Evolutionary conservation across 1,140 invertebrate genomes (phyloP).

Genomic region (Ooceraea biroi): DNA sequence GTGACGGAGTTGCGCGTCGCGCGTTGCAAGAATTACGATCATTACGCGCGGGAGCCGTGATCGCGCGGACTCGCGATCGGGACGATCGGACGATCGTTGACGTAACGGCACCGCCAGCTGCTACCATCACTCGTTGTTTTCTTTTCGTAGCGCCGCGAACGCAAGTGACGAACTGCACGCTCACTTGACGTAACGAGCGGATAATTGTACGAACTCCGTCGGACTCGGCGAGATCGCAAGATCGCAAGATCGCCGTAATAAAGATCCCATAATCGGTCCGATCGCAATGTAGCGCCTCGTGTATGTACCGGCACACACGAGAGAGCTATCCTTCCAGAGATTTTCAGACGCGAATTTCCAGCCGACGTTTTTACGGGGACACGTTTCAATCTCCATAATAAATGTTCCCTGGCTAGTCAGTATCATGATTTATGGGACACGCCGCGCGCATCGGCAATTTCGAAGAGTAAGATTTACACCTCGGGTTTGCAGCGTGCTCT

Average conservation of each 20-base stretch:
- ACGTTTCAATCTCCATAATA: slow-evolving; percentile 40
- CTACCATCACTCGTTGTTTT: slow-evolving; percentile 3
- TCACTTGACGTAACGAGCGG: not conserved
- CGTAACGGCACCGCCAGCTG: slow-evolving; percentile 31
- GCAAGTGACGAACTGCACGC: not conserved
- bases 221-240: too few species aligned
- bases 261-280: too few species aligned
- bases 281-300: too few species aligned
- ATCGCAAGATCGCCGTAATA: too few species aligned
- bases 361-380: slow-evolving; percentile 32
- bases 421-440: slow-evolving; percentile 44
- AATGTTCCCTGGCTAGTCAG: not conserved
- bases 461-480: slow-evolving; percentile 35
- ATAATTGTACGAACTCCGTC: not conserved
- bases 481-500: slow-evolving; percentile 4
- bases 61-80: not conserved
- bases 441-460: slow-evolving; percentile 42
- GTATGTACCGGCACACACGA: too few species aligned
- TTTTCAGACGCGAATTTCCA: not conserved
- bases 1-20: slow-evolving; percentile 49
- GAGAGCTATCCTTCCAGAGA: not conserved
- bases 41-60: not conserved
- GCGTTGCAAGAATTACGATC: slow-evolving; percentile 40
- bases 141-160: not conserved
- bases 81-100: slow-evolving; percentile 22